Percentiles rank a stretch among this genome's conserved stretches.
Evolutionary conservation across 2,797 vertebrate species (phyloP).

Genomic region (Dryobates pubescens): DNA sequence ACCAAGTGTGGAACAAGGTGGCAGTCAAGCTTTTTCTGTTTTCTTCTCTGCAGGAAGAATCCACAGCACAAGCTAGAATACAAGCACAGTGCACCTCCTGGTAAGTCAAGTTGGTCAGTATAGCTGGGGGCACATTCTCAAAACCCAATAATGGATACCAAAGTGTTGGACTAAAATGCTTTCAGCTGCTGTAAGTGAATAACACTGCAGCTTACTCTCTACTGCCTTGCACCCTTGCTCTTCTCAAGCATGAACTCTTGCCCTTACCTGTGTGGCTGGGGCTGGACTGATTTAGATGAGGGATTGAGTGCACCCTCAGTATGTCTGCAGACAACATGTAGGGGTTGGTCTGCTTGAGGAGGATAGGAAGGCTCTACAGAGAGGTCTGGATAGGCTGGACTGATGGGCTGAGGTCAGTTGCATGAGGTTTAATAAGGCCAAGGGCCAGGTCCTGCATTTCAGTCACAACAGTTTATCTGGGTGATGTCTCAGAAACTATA

Average conservation of each 20-base stretch:
- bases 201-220: background rate
- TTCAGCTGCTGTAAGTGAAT: background rate
- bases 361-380: too few relatives aligned
- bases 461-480: background rate
- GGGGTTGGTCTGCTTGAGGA: too few relatives aligned
- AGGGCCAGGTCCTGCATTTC: background rate
- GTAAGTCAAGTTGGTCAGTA: slow-evolving; percentile 40
- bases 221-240: background rate
- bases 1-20: background rate
- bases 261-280: background rate
- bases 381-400: too few relatives aligned
- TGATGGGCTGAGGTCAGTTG: too few relatives aligned
- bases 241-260: background rate
- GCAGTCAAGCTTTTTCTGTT: background rate
- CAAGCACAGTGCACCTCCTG: slow-evolving; percentile 69
- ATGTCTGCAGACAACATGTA: too few relatives aligned
- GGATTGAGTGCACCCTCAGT: too few relatives aligned
- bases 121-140: background rate
- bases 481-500: background rate
- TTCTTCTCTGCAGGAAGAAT: slow-evolving; percentile 76
- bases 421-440: too few relatives aligned
- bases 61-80: slow-evolving; percentile 80
- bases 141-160: background rate
- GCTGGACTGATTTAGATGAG: too few relatives aligned
- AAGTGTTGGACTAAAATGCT: background rate